phyloP scores from a whole-genome alignment of 2,797 vertebrate species.

The Phoebastria nigripes region DNA sequence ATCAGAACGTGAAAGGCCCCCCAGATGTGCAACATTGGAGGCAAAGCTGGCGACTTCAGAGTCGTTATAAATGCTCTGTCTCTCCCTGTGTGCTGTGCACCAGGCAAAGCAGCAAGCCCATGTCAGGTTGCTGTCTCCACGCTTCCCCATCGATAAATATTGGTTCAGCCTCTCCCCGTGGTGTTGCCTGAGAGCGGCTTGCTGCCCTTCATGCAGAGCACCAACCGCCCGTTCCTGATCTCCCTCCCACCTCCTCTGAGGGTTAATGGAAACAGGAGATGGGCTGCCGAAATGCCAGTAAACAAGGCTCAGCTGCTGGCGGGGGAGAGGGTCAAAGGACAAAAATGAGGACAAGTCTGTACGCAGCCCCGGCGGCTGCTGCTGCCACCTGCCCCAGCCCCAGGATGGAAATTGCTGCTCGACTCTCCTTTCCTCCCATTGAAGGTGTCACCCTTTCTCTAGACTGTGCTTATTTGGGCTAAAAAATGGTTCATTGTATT shows the following conservation, averaged over 20 bases:
- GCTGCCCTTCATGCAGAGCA: fast-evolving
- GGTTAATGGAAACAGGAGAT: constrained; percentile 40
- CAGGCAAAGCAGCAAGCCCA: not conserved
- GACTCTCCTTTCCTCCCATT: not conserved
- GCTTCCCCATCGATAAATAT: not conserved
- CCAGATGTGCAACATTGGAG: not conserved
- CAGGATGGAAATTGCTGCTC: not conserved
- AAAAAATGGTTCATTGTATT: not conserved
- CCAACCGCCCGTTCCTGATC: not conserved
- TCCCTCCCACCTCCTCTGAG: not conserved
- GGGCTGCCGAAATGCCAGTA: not conserved
- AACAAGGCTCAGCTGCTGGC: not conserved
- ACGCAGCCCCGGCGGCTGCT: not conserved
- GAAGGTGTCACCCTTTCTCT: not conserved
- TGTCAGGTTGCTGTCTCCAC: not conserved
- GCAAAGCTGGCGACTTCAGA: not conserved
- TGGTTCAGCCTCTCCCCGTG: not conserved
- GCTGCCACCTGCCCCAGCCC: constrained; percentile 10
- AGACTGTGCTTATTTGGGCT: not conserved
- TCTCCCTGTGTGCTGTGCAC: not conserved
- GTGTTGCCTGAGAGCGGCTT: not conserved
- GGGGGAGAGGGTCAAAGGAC: constrained; percentile 35
- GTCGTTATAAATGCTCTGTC: fast-evolving
- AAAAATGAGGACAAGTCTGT: constrained; percentile 50
- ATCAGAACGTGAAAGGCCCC: not conserved